Base-by-base conservation (phyloP, 2,888 invertebrate species). In the Abscondita cerata region DNA sequence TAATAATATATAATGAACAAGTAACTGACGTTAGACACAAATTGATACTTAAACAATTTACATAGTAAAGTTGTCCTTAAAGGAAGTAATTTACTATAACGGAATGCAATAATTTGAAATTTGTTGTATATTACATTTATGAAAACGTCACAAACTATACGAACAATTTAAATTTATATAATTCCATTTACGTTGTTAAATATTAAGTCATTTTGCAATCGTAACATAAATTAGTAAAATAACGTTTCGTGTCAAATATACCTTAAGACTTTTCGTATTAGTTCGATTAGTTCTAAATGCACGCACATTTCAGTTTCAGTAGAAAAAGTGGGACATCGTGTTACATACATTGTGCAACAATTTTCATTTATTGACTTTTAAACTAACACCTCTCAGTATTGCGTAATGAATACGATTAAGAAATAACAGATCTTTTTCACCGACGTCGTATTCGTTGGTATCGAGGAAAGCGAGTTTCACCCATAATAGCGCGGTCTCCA, bases 221-320 rank as follows among this genome's bases (percentile, higher is more conserved):
- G 15, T 40, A 16, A 44, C 44, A 44, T 44, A 19, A 44, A 44
- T 44, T 44, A 44, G 8, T 18, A 44, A 44, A 18, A 44, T 44
- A 18, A 18, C n/a, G 44, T 44, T 40, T 44, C 44, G 44, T 44
- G 44, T 44, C 44, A 19, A 18, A 44, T 18, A 19, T 44, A 18
- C 44, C 11, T 44, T 18, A 11, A 8, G 38, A 16, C 8, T 40
- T 13, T 40, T 40, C 13, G 19, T 19, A 19, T 44, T 44, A 11
- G 16, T 40, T 40, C 2, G 15, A 40, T 13, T n/a, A n/a, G 40
- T 40, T 15, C 5, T 40, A 13, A 13, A 40, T 19, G n/a, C 9
- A 18, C 44, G 19, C 44, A 19, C 44, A 44, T 19, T 9, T 19
- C 8, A 36, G n/a, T n/a, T n/a, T n/a, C n/a, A n/a, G n/a, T n/a